Evolutionary conservation across 2,888 invertebrate species (phyloP), one percentile per base, ranked within the genome.

Genomic region (Apantesis nais): DNA sequence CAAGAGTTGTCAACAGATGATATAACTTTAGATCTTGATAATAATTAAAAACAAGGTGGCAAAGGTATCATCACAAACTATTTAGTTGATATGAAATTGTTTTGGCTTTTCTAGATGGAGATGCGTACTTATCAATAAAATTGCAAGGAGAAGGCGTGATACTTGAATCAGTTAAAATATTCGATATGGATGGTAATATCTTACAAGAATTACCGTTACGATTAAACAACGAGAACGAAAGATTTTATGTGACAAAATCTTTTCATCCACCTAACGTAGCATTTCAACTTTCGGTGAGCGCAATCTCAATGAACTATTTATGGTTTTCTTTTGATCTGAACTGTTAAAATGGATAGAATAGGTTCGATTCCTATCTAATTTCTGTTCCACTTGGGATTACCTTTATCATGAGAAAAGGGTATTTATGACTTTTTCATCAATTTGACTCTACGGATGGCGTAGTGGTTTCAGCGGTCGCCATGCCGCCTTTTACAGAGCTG

Each of bases 241-340:
- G 11, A 3, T 62, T n/a, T 9, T 62, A 62, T 62, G 37, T n/a
- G 61, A 62, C 61, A 11, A 62, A 62, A 62, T 11, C 31, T 22
- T 62, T 62, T 62, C 34, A 37, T 22, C 61, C 61, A 37, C 61
- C 61, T 62, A 62, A 25, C 19, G n/a, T 37, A 62, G 37, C 61
- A 34, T 62, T 62, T 62, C 61, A 37, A 62, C 34, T 62, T 62
- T 62, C 37, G 31, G 61, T 62, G 22, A 62, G 61, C 2, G 11
- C 16, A 29, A 29, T 29, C 58, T 29, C 14, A 5, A 16, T 58
- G 16, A n/a, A n/a, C n/a, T n/a, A n/a, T n/a, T n/a, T n/a, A n/a
- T n/a, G n/a, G n/a, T n/a, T n/a, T n/a, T n/a, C 19, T 48, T 48
- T 48, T 48, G 19, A 48, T 22, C 7, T 8, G 22, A 22, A 22